Conservation (phyloP, 2,888 invertebrate species). For the Ceriagrion tenellum region DNA sequence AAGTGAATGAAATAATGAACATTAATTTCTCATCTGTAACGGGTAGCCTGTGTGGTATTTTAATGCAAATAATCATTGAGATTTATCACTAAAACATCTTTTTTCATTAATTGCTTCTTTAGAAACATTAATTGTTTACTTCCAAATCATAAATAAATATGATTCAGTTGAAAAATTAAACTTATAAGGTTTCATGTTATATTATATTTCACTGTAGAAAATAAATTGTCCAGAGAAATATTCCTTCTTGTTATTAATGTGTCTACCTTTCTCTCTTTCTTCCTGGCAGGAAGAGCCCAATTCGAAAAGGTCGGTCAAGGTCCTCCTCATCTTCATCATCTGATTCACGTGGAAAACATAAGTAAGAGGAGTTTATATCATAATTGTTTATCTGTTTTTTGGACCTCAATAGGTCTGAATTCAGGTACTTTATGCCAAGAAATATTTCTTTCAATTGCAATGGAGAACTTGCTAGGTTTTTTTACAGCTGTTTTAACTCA, state of each 20-base stretch:
- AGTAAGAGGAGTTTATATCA: neutral
- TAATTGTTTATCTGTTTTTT: neutral
- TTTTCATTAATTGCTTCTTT: neutral
- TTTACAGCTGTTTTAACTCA: too few relatives aligned
- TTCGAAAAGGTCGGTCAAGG: constrained; percentile 73
- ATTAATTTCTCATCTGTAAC: neutral
- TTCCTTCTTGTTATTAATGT: neutral
- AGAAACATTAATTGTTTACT: neutral
- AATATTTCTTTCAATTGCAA: neutral
- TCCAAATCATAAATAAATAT: neutral
- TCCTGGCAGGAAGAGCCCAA: constrained; percentile 29
- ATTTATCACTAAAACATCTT: neutral
- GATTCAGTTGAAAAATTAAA: neutral
- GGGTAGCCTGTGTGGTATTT: neutral
- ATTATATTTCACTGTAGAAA: neutral
- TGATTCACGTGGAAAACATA: constrained; percentile 69
- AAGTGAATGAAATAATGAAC: neutral
- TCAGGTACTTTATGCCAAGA: neutral
- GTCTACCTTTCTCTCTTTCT: neutral
- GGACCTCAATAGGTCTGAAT: neutral
- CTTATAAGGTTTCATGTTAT: neutral
- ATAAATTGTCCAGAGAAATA: neutral
- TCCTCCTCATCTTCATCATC: constrained; percentile 69
- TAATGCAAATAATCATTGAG: neutral
- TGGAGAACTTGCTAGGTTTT: too few relatives aligned